A percentile compares a stretch with the other conserved stretches of the same genome.
Conservation (phyloP, 2,888 invertebrate genomes). For the Drosophila niveifrons region DNA sequence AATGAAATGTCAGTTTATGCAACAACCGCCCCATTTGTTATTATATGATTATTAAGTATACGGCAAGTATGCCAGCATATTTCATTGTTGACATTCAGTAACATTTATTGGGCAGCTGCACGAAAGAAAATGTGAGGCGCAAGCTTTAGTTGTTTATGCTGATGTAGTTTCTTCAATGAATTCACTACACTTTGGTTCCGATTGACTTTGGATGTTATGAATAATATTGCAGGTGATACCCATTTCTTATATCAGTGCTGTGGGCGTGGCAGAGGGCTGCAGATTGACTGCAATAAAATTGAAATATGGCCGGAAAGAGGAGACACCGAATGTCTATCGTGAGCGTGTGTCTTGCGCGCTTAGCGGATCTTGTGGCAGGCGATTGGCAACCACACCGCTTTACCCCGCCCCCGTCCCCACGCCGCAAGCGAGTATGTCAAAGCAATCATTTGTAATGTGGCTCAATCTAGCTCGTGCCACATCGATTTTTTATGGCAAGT, state of each 20-base stretch:
- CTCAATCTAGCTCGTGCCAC: conserved; percentile 49
- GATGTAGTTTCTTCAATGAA: conserved; percentile 12
- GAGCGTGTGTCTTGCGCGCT: conserved; percentile 55
- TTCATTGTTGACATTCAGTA: conserved; percentile 60
- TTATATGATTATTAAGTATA: conserved; percentile 63
- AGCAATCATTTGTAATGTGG: conserved; percentile 68
- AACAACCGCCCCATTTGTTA: conserved; percentile 52
- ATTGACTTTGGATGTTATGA: conserved; percentile 19
- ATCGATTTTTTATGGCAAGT: conserved; percentile 63
- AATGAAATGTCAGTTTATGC: conserved; percentile 23
- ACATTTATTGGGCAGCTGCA: conserved; percentile 63
- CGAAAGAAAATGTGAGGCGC: conserved; percentile 16
- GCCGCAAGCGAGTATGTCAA: conserved; percentile 40
- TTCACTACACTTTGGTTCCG: conserved; percentile 8
- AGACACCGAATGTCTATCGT: not conserved
- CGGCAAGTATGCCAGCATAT: conserved; percentile 51
- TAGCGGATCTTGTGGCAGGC: conserved; percentile 66
- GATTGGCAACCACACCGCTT: not conserved
- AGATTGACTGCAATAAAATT: conserved; percentile 30
- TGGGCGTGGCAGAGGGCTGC: conserved; percentile 11
- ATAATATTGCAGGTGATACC: conserved; percentile 17
- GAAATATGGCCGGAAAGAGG: conserved; percentile 30
- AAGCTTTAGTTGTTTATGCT: conserved; percentile 17
- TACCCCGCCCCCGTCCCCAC: not conserved
- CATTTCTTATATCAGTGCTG: conserved; percentile 6